A percentile compares a stretch with the other conserved stretches of the same genome.
These are phyloP conservation scores for Macquaria australasica DNA, from an alignment of 2,113 vertebrate species.

Conservation along the genomic window DNA sequence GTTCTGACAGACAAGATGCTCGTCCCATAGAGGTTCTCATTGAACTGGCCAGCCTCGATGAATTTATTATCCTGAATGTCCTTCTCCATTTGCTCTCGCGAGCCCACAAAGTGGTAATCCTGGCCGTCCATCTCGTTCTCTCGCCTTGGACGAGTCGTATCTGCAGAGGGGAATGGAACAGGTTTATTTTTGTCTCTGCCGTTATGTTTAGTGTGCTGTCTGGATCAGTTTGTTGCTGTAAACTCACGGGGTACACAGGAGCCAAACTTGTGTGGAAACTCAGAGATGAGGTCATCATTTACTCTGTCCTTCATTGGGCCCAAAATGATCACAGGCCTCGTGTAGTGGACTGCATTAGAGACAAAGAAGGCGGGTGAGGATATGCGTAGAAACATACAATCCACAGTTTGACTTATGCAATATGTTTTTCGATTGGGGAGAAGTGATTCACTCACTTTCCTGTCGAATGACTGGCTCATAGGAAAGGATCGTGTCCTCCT, in stretches of 20 bases:
- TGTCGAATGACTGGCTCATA: conserved; percentile 98
- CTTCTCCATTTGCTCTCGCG: conserved; percentile 98
- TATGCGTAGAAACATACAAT: neutral
- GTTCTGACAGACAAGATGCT: conserved; percentile 97
- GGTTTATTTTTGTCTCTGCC: neutral
- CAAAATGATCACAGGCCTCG: conserved; percentile 97
- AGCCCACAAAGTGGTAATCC: conserved; percentile 96
- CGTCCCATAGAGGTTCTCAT: conserved; percentile 98
- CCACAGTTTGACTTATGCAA: neutral
- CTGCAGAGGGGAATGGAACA: conserved; percentile 71
- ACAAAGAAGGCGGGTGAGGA: neutral
- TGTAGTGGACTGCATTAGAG: conserved; percentile 91
- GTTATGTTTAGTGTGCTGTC: neutral
- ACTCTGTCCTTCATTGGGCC: conserved; percentile 97
- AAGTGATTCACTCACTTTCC: conserved; percentile 91
- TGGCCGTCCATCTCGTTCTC: conserved; percentile 97
- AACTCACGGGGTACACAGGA: conserved; percentile 98
- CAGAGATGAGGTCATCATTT: conserved; percentile 98
- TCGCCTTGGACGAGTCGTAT: conserved; percentile 94
- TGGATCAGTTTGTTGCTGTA: neutral
- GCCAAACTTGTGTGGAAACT: conserved; percentile 99
- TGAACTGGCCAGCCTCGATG: conserved; percentile 98
- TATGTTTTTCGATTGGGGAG: too few species aligned
- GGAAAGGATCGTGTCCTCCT: conserved; percentile 97
- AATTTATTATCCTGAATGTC: conserved; percentile 99